A percentile compares a stretch with the other conserved stretches of the same genome.
phyloP scores from a whole-genome alignment of 2,888 invertebrate species.

The Mesodorylaimus sp. region DNA sequence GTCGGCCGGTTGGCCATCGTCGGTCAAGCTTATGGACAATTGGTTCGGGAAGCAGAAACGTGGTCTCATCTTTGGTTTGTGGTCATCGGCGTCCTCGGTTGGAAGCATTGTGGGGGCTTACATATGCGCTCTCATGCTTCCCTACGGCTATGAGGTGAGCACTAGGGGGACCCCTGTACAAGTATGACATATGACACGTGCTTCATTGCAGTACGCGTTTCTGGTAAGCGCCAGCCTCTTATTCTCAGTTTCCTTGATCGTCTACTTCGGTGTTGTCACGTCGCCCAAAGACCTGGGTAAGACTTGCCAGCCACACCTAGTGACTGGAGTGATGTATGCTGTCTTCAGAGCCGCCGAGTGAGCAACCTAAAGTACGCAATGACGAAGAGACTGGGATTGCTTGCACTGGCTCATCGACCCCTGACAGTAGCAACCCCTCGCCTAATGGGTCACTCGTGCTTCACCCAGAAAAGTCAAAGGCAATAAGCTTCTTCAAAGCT shows the following conservation, averaged over 20 bases:
- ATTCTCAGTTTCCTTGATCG: constrained; percentile 31
- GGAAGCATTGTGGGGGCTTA: constrained; percentile 38
- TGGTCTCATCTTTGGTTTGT: constrained; percentile 36
- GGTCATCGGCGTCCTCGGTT: constrained; percentile 39
- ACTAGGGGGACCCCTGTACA: too few relatives aligned
- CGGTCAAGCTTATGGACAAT: constrained; percentile 31
- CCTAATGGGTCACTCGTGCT: neutral
- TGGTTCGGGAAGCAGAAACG: constrained; percentile 32
- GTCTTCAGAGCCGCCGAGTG: too few relatives aligned
- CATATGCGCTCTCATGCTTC: constrained; percentile 32
- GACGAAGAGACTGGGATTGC: too few relatives aligned
- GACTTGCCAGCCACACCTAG: too few relatives aligned
- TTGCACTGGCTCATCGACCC: too few relatives aligned
- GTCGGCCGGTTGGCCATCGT: constrained; percentile 30
- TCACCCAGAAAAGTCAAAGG: constrained; percentile 13
- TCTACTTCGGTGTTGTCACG: constrained; percentile 32
- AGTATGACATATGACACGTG: too few relatives aligned
- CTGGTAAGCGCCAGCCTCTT: constrained; percentile 33
- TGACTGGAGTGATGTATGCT: too few relatives aligned
- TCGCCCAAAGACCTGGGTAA: constrained; percentile 33
- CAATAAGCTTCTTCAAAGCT: constrained; percentile 24
- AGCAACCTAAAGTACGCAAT: too few relatives aligned
- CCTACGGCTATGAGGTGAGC: constrained; percentile 35
- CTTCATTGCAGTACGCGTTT: constrained; percentile 34
- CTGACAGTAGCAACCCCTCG: too few relatives aligned